Percentiles rank a stretch among this genome's conserved stretches.
Conservation (phyloP, 2,113 vertebrate species). For the Centropus unirufus region DNA sequence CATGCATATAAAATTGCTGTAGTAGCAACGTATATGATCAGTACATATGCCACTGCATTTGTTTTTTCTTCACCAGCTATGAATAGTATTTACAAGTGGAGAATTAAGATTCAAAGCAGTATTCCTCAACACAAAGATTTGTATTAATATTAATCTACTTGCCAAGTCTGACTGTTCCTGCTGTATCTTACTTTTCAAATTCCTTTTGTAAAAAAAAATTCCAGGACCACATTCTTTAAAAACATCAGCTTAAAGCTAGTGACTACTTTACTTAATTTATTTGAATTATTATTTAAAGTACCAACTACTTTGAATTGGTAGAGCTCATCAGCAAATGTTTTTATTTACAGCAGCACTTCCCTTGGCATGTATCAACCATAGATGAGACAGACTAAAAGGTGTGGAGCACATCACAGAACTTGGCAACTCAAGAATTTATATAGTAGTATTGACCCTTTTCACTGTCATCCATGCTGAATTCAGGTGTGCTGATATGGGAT, state of each 20-base stretch:
- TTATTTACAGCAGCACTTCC: constrained; percentile 44
- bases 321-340: constrained; percentile 66
- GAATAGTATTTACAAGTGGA: neutral
- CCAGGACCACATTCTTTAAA: constrained; percentile 76
- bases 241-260: constrained; percentile 34
- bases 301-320: constrained; percentile 64
- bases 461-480: neutral
- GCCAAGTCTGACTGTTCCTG: neutral
- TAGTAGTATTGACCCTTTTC: neutral
- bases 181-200: constrained; percentile 75
- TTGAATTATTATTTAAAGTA: neutral
- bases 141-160: neutral
- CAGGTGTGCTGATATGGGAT: neutral
- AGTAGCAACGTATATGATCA: neutral
- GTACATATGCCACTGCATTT: neutral
- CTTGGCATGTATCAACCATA: neutral
- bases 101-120: neutral
- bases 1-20: neutral
- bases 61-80: neutral
- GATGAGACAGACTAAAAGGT: neutral
- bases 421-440: neutral
- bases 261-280: constrained; percentile 60
- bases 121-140: neutral
- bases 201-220: constrained; percentile 70
- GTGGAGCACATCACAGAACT: neutral